Evolutionary conservation across 2,113 vertebrate genomes (phyloP), one percentile per base, ranked within the genome.

Genomic region (Macaca mulatta): DNA sequence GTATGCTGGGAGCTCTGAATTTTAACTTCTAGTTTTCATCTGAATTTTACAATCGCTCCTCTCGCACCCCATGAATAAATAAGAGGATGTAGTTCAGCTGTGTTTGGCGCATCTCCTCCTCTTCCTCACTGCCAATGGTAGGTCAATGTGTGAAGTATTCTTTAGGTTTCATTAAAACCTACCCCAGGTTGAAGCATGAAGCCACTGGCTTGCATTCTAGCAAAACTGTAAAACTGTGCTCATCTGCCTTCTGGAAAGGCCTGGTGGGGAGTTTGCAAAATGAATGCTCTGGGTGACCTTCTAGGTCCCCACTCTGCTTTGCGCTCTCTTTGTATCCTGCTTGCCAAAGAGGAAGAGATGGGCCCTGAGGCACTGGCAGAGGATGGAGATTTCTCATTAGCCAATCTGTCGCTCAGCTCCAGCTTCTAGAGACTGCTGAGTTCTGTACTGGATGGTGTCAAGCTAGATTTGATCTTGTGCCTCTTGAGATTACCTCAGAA

Each of bases 331-430:
- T 85, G 86, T 61, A 50, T 78, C n/a, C 48, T n/a, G 83, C 59
- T 50, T 92, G 96, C 96, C 96, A 97, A 91, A 90, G 87, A 97
- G 92, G 92, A 98, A 88, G 95, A 78, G 52, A 81, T 14, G 27
- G 64, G 80, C n/a, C 92, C 80, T 1, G 5, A 82, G 96, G 97
- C 23, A 1, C 4, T 94, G 90, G 97, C 90, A 90, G 93, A 81
- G 67, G 96, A 64, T 8, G 23, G 70, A 38, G 50, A 32, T 69
- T 90, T 92, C 97, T 97, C 97, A 92, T 96, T 94, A 97, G 96
- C 92, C 83, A 50, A 23, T 95, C 69, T 8, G 35, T 77, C 0
- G 52, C 40, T 50, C 52, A 35, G 90, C 90, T 81, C 83, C 45
- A 27, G 75, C 97, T 96, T 87, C 90, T 38, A 45, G 52, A 87